phyloP scores from a whole-genome alignment of 2,888 invertebrate genomes.

The Cosmia trapezina region DNA sequence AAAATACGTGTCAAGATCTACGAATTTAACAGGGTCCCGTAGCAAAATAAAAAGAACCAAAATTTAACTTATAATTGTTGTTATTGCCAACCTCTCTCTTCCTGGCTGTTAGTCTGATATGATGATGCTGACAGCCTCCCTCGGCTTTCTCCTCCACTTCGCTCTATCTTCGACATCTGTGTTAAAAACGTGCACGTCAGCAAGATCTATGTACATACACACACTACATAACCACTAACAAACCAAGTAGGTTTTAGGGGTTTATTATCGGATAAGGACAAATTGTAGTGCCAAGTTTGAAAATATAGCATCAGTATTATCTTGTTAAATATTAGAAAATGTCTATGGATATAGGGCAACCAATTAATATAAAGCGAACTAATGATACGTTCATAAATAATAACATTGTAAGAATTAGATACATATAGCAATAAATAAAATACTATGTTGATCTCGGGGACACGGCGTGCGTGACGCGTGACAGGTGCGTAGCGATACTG shows the following conservation, averaged over 20 bases:
- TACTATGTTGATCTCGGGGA: conserved; percentile 20
- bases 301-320: not conserved
- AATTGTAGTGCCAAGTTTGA: not conserved
- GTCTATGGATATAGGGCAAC: not conserved
- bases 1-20: not conserved
- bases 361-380: not conserved
- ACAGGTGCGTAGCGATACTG: conserved; percentile 30
- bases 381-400: conserved; percentile 22
- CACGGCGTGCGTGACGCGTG: conserved; percentile 16
- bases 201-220: conserved; percentile 32
- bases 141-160: conserved; percentile 56
- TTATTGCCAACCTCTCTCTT: conserved; percentile 54
- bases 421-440: conserved; percentile 32
- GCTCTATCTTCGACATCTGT: conserved; percentile 58
- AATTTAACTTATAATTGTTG: conserved; percentile 30
- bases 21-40: conserved; percentile 39
- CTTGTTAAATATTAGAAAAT: conserved; percentile 6
- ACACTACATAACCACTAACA: too few species aligned
- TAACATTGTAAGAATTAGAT: conserved; percentile 11
- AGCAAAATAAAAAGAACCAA: conserved; percentile 20
- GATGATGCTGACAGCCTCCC: conserved; percentile 49
- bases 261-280: not conserved
- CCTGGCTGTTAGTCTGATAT: conserved; percentile 57
- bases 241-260: not conserved
- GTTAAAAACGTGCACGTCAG: conserved; percentile 50